A percentile compares a stretch with the other conserved stretches of the same genome.
Evolutionary conservation across 1,140 invertebrate species (phyloP).

Genomic region (Bilobella aurantiaca): DNA sequence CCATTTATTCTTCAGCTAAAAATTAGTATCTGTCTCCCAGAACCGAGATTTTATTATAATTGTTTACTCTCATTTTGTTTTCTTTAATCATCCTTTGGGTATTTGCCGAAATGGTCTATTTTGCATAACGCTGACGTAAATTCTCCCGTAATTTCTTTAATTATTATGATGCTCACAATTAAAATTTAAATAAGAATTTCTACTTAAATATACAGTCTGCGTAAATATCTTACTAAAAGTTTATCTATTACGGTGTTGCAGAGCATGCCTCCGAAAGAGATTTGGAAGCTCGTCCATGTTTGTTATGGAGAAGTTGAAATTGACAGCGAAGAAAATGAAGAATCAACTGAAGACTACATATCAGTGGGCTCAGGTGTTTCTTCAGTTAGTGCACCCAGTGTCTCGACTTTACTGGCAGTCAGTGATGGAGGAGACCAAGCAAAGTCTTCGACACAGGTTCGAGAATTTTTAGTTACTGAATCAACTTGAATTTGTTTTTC

Average conservation of each 20-base stretch:
- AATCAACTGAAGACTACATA: slow-evolving; percentile 63
- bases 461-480: too few species aligned
- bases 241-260: too few species aligned
- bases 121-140: neutral
- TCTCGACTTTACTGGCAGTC: slow-evolving; percentile 20
- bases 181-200: too few species aligned
- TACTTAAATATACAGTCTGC: too few species aligned
- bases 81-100: too few species aligned
- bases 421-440: slow-evolving; percentile 20
- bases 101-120: neutral
- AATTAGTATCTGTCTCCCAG: too few species aligned
- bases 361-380: slow-evolving; percentile 13
- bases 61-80: too few species aligned
- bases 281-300: slow-evolving; percentile 83
- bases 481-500: too few species aligned
- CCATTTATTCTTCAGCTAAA: too few species aligned
- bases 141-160: neutral
- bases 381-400: slow-evolving; percentile 16
- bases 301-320: slow-evolving; percentile 87
- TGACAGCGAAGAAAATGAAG: slow-evolving; percentile 87
- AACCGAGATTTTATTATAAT: too few species aligned
- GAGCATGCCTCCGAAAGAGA: slow-evolving; percentile 71
- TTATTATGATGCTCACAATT: too few species aligned
- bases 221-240: too few species aligned
- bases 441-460: neutral